Evolutionary conservation across 1,140 invertebrate genomes (phyloP).

Genomic region (Pseudomyrmex concolor): DNA sequence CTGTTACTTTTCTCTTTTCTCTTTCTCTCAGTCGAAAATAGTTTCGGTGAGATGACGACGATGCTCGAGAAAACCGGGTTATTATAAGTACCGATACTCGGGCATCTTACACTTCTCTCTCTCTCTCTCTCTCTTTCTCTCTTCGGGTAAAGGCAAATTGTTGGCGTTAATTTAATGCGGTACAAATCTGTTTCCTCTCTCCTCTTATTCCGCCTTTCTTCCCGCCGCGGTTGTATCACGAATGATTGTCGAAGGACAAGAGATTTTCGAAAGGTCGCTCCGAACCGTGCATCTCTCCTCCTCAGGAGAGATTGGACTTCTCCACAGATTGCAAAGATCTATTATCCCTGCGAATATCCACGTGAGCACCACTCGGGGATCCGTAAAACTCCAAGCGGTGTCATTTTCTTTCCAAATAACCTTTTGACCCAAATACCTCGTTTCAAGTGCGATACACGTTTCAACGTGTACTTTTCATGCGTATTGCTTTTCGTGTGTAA

Average conservation of each 20-base stretch:
- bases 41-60: constrained; percentile 54
- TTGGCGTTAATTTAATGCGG: constrained; percentile 81
- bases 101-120: constrained; percentile 77
- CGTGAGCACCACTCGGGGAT: constrained; percentile 59
- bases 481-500: constrained; percentile 15
- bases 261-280: constrained; percentile 29
- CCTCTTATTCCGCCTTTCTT: background rate
- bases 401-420: constrained; percentile 9
- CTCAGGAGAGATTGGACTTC: constrained; percentile 24
- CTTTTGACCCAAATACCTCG: constrained; percentile 34
- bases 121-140: no score
- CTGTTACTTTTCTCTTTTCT: constrained; percentile 44
- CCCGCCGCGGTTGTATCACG: constrained; percentile 42
- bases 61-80: constrained; percentile 80
- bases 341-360: constrained; percentile 53
- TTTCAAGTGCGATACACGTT: background rate
- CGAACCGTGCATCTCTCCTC: background rate
- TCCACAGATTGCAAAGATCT: constrained; percentile 41
- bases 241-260: constrained; percentile 39
- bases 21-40: constrained; percentile 61
- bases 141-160: constrained; percentile 80
- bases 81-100: constrained; percentile 80
- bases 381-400: constrained; percentile 27
- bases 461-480: background rate
- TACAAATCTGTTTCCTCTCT: constrained; percentile 44